Evolutionary conservation across 2,113 vertebrate species (phyloP).

Genomic region (Macrotus californicus): DNA sequence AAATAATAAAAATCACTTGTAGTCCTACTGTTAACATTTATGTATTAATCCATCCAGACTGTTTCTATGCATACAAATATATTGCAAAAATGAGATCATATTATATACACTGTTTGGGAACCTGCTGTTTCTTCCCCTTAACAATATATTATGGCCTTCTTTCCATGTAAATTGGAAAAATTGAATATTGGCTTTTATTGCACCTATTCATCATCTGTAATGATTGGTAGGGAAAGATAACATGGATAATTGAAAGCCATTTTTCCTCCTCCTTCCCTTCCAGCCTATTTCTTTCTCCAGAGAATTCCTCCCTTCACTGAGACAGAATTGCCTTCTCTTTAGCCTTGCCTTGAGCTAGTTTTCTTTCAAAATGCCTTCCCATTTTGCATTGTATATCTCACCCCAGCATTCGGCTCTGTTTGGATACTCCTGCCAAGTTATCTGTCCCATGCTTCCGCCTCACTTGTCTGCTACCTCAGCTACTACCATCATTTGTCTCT

Average conservation of each 20-base stretch:
- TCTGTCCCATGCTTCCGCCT: not conserved
- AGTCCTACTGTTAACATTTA: conserved; percentile 57
- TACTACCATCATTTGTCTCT: not conserved
- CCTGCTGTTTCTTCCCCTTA: conserved; percentile 46
- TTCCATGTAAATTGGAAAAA: conserved; percentile 68
- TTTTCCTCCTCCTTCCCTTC: conserved; percentile 38
- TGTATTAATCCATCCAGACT: conserved; percentile 30
- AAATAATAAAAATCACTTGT: conserved; percentile 62
- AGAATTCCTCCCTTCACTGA: conserved; percentile 22
- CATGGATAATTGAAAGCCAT: conserved; percentile 58
- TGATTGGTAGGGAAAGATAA: conserved; percentile 62
- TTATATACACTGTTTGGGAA: conserved; percentile 46
- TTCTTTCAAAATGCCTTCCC: not conserved
- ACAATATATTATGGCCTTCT: conserved; percentile 57
- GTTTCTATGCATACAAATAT: conserved; percentile 7
- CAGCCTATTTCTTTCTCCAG: conserved; percentile 28
- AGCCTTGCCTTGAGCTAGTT: conserved; percentile 14
- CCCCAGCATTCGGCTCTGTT: not conserved
- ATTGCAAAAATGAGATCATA: conserved; percentile 43
- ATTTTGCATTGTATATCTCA: not conserved
- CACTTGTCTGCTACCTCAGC: not conserved
- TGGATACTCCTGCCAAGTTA: not conserved
- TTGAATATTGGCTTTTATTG: conserved; percentile 71
- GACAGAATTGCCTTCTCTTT: not conserved
- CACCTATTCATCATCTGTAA: conserved; percentile 62